phyloP scores from a whole-genome alignment of 2,113 vertebrate genomes.

The Rissa tridactyla region DNA sequence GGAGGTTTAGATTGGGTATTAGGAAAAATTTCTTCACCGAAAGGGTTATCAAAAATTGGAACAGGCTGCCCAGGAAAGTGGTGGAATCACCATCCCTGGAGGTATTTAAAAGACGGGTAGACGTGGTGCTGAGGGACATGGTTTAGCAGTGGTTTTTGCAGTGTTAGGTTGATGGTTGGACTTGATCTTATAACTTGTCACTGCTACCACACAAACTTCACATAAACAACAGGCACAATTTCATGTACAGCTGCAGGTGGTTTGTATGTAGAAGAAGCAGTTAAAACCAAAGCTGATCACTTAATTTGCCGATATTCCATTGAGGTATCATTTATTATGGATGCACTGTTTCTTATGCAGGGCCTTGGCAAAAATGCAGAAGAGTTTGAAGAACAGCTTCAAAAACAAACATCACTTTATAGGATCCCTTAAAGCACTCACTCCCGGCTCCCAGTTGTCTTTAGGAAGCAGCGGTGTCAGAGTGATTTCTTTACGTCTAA shows the following conservation, averaged over 20 bases:
- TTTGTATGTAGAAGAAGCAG: not conserved
- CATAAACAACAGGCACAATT: not conserved
- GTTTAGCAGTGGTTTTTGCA: not conserved
- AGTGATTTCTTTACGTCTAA: not conserved
- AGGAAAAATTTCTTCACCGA: not conserved
- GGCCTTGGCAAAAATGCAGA: not conserved
- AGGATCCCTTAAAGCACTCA: not conserved
- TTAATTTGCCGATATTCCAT: not conserved
- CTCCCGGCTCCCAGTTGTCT: not conserved
- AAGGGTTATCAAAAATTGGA: not conserved
- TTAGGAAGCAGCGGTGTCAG: not conserved
- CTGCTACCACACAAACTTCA: not conserved
- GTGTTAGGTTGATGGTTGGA: not conserved
- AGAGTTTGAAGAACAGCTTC: not conserved
- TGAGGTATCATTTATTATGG: not conserved
- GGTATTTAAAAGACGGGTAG: not conserved
- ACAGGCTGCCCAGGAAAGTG: not conserved
- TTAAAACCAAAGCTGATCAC: not conserved
- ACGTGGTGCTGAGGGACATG: not conserved
- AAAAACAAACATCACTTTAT: not conserved
- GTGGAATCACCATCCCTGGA: not conserved
- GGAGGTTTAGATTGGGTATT: not conserved
- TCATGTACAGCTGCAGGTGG: not conserved
- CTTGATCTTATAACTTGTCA: not conserved
- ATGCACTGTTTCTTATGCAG: not conserved